These are phyloP conservation scores for Micrasema longulum DNA, from an alignment of 1,140 invertebrate genomes.

Conservation along the genomic window DNA sequence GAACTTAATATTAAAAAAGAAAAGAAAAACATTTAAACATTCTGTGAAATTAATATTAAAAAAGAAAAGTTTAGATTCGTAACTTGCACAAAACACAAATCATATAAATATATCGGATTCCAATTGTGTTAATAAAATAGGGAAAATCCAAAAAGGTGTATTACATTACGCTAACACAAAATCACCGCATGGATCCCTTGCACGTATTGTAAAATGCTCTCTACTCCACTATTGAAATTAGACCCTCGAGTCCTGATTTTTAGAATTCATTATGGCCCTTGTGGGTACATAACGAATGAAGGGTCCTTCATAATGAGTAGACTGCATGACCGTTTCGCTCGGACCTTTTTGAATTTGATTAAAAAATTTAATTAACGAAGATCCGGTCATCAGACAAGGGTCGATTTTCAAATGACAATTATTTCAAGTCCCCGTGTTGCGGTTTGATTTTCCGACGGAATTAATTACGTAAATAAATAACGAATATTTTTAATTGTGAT, in stretches of 20 bases:
- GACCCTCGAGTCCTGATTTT: slow-evolving; percentile 8
- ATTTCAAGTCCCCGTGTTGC: slow-evolving; percentile 20
- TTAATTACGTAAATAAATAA: slow-evolving; percentile 15
- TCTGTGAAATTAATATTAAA: no score
- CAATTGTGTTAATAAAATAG: no score
- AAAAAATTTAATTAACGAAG: slow-evolving; percentile 53
- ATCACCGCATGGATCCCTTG: not conserved
- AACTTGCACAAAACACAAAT: no score
- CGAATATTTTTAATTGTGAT: not conserved
- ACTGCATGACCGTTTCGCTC: slow-evolving; percentile 29
- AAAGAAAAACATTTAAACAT: no score
- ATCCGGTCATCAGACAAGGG: slow-evolving; percentile 46
- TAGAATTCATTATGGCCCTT: slow-evolving; percentile 8
- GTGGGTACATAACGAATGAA: slow-evolving; percentile 18
- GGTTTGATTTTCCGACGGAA: slow-evolving; percentile 21
- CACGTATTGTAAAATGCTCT: not conserved
- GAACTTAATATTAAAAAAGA: no score
- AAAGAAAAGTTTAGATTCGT: no score
- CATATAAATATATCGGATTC: no score
- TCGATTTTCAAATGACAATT: slow-evolving; percentile 51
- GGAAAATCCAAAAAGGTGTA: no score
- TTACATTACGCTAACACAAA: no score
- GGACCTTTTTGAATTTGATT: slow-evolving; percentile 50
- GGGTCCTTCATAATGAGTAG: slow-evolving; percentile 37
- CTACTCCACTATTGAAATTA: slow-evolving; percentile 10